Conservation (phyloP, 1,140 invertebrate genomes). For the Campoletis sonorensis region DNA sequence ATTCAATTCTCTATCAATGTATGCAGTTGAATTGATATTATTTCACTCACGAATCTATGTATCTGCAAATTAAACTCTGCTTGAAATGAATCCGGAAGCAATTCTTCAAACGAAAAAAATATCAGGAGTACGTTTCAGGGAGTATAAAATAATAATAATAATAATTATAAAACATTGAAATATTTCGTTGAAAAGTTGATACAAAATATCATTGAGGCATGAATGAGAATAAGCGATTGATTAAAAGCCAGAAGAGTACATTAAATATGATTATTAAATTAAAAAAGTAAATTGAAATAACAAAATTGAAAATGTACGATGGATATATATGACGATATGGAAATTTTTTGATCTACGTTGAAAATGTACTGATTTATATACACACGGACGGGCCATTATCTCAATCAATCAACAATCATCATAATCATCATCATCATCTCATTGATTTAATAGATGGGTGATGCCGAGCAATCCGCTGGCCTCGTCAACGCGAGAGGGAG, state of each 20-base stretch:
- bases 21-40: too few species aligned
- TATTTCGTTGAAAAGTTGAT: neutral
- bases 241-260: neutral
- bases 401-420: neutral
- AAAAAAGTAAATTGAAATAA: neutral
- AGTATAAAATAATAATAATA: neutral
- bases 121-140: neutral
- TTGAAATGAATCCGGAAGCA: too few species aligned
- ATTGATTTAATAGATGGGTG: constrained; percentile 8
- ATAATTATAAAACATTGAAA: neutral
- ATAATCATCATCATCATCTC: constrained; percentile 8
- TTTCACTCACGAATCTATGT: too few species aligned
- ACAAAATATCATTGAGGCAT: neutral
- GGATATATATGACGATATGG: neutral
- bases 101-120: neutral
- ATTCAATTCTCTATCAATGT: too few species aligned
- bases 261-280: neutral
- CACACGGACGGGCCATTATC: neutral
- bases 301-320: neutral
- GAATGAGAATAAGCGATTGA: neutral
- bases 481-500: neutral
- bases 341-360: neutral
- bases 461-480: neutral
- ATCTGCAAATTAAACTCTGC: too few species aligned
- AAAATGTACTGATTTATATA: neutral